Evolutionary conservation across 2,113 vertebrate genomes (phyloP), one percentile per base, ranked within the genome.

Genomic region (Chamaetylas fuelleborni): DNA sequence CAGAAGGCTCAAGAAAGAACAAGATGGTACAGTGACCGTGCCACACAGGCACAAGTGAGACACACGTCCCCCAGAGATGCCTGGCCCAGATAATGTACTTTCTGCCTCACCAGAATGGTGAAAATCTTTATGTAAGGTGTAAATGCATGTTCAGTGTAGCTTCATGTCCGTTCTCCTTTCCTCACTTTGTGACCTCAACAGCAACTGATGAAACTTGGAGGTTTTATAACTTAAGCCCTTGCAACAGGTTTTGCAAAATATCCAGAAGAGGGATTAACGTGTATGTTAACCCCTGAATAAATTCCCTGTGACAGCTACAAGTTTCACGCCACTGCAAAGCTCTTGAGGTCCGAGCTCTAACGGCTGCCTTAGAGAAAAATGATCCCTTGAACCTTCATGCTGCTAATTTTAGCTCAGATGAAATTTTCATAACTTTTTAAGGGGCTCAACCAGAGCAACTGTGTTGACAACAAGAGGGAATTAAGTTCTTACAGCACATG

Each of bases 331-430:
- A 25, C n/a, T 70, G 80, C 36, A 61, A 86, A 81, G 61, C 69
- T 81, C 69, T 60, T 0, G 2, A 65, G 69, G 57, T 73, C 74
- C 85, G 66, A 82, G 60, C 40, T 93, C 9, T 28, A 87, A 48
- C 0, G 1, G 33, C 13, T 5, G 10, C 31, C 57, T 70, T 42
- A 74, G 31, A 88, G 48, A 14, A 92, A 96, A 92, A 88, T 4
- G 14, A 19, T 71, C 19, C 36, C 69, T 40, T 54, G 48, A 90
- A 88, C 25, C 48, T 40, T 64, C 47, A 36, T 0, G 26, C 18
- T 74, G 51, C 71, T 65, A 48, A 86, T 67, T 92, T 92, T 72
- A 92, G 72, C 65, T 88, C 61, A 90, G 74, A 90, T 42, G 40
- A 92, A 31, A 83, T 64, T 76, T 86, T 86, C 10, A 1, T 65